Evolutionary conservation across 2,888 invertebrate genomes (phyloP).

Genomic region (Diachrysia chrysitis): DNA sequence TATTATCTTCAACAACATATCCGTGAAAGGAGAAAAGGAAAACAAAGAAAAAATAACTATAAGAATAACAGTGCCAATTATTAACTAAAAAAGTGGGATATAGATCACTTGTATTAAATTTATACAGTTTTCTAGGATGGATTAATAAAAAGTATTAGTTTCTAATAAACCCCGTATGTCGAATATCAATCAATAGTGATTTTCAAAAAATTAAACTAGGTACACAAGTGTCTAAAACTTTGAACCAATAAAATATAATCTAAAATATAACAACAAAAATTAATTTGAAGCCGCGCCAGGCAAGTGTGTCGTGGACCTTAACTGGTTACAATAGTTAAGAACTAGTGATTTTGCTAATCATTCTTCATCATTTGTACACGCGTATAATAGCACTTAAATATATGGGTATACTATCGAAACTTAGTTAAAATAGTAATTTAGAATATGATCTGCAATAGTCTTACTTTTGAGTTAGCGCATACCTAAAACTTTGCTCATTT

Average conservation of each 20-base stretch:
- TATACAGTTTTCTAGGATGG: slow-evolving; percentile 51
- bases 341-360: slow-evolving; percentile 84
- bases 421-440: slow-evolving; percentile 81
- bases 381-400: slow-evolving; percentile 82
- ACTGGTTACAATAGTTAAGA: slow-evolving; percentile 68
- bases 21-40: slow-evolving; percentile 75
- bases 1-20: slow-evolving; percentile 81
- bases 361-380: slow-evolving; percentile 86
- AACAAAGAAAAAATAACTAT: slow-evolving; percentile 81
- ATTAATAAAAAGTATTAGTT: slow-evolving; percentile 54
- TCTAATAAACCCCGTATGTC: slow-evolving; percentile 60
- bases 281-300: slow-evolving; percentile 72
- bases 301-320: slow-evolving; percentile 66
- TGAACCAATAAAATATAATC: slow-evolving; percentile 84
- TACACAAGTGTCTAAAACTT: slow-evolving; percentile 79
- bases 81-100: slow-evolving; percentile 72
- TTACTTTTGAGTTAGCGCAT: slow-evolving; percentile 25
- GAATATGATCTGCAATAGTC: slow-evolving; percentile 66
- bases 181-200: slow-evolving; percentile 72
- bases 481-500: slow-evolving; percentile 35
- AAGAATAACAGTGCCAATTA: slow-evolving; percentile 87
- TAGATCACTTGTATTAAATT: slow-evolving; percentile 64
- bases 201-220: slow-evolving; percentile 76
- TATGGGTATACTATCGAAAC: slow-evolving; percentile 76
- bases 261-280: slow-evolving; percentile 86